These are phyloP conservation scores for Sebastiscus tertius DNA, from an alignment of 2,797 vertebrate genomes.

Conservation along the genomic window DNA sequence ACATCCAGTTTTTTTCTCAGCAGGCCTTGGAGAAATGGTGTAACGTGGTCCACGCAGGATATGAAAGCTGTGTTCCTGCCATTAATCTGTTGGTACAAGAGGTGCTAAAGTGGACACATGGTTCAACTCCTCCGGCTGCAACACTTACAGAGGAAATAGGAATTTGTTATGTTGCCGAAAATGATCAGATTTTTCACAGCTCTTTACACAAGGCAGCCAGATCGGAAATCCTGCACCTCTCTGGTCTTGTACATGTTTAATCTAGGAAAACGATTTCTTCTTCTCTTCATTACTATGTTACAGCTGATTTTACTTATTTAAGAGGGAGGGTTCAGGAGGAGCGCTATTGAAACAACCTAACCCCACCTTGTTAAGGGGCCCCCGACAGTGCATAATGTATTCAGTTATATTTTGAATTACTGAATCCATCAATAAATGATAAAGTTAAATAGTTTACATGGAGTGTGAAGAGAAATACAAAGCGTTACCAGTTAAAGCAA, in stretches of 20 bases:
- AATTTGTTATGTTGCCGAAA: slow-evolving; percentile 25
- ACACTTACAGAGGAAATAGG: slow-evolving; percentile 3
- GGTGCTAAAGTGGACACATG: slow-evolving; percentile 20
- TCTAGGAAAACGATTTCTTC: background rate
- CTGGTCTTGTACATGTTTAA: background rate
- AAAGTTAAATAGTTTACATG: background rate
- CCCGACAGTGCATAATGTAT: background rate
- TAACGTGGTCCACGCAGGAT: slow-evolving; percentile 49
- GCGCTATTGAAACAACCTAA: background rate
- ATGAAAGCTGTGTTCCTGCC: slow-evolving; percentile 44
- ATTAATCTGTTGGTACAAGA: slow-evolving; percentile 55
- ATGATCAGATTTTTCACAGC: slow-evolving; percentile 25
- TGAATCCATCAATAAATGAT: background rate
- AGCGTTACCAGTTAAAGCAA: background rate
- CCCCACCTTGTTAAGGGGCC: background rate
- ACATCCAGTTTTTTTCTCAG: slow-evolving; percentile 23
- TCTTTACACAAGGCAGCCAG: background rate
- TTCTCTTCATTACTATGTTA: background rate
- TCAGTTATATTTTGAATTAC: background rate
- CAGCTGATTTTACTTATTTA: background rate
- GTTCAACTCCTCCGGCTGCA: slow-evolving; percentile 20
- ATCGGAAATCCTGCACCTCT: background rate
- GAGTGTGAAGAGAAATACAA: background rate
- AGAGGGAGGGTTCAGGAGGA: background rate
- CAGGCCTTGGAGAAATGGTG: slow-evolving; percentile 59